A percentile compares a stretch with the other conserved stretches of the same genome.
These are phyloP conservation scores for Andrena praecox DNA, from an alignment of 2,888 invertebrate species.

Conservation along the genomic window DNA sequence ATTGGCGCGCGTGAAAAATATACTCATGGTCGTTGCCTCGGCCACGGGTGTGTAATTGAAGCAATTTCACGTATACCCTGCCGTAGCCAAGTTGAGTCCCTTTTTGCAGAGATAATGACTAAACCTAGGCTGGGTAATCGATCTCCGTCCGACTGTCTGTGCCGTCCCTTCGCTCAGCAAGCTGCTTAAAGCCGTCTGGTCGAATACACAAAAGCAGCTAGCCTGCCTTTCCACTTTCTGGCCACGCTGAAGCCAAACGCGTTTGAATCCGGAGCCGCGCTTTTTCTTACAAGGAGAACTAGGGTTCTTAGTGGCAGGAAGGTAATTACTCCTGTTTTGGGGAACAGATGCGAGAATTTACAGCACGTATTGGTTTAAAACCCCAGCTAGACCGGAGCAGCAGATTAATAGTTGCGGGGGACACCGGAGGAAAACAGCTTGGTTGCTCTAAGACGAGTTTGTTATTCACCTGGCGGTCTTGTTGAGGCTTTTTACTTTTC, in stretches of 20 bases:
- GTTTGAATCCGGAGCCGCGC: slow-evolving; percentile 37
- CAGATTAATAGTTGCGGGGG: slow-evolving; percentile 1
- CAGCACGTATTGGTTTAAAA: slow-evolving; percentile 20
- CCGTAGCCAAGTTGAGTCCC: slow-evolving; percentile 40
- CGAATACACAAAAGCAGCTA: slow-evolving; percentile 62
- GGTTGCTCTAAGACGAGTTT: slow-evolving; percentile 5
- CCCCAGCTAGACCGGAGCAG: slow-evolving; percentile 1
- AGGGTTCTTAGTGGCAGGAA: slow-evolving; percentile 20
- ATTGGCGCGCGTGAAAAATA: slow-evolving; percentile 18
- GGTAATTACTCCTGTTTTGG: slow-evolving; percentile 34
- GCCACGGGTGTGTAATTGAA: slow-evolving; percentile 58
- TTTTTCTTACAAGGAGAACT: slow-evolving; percentile 10
- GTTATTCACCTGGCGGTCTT: slow-evolving; percentile 4
- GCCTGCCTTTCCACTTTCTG: slow-evolving; percentile 47
- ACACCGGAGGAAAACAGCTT: background rate
- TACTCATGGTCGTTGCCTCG: slow-evolving; percentile 29
- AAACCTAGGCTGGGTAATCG: slow-evolving; percentile 72
- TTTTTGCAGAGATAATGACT: slow-evolving; percentile 69
- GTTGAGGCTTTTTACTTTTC: background rate
- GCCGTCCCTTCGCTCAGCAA: slow-evolving; percentile 66
- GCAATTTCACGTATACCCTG: slow-evolving; percentile 70
- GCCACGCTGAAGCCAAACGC: slow-evolving; percentile 49
- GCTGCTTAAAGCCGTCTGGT: slow-evolving; percentile 52
- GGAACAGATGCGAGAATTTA: background rate
- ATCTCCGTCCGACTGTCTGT: slow-evolving; percentile 73